Percentiles rank a stretch among this genome's conserved stretches.
phyloP scores from a whole-genome alignment of 2,113 vertebrate species.

The Eulacestoma nigropectus region DNA sequence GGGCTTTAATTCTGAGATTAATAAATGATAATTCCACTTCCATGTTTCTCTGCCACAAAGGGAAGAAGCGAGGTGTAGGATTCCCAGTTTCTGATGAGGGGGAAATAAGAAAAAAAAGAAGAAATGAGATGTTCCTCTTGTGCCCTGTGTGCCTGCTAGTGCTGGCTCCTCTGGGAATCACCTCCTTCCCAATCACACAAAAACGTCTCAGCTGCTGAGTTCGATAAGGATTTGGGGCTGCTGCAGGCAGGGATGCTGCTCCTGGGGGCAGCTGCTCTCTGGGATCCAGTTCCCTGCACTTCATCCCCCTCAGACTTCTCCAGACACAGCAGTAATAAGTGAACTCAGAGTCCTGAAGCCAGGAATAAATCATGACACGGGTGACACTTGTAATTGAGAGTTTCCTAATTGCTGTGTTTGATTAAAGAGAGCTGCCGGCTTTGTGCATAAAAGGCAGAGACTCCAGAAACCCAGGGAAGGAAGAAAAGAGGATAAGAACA shows the following conservation, averaged over 20 bases:
- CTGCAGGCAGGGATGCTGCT: neutral
- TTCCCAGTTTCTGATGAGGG: too few species aligned
- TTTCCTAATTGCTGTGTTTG: neutral
- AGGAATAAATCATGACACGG: neutral
- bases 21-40: neutral
- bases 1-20: neutral
- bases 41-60: neutral
- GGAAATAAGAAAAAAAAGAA: neutral
- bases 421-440: neutral
- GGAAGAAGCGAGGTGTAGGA: neutral
- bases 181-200: neutral
- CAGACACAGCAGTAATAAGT: neutral
- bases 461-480: neutral
- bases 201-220: neutral
- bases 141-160: neutral
- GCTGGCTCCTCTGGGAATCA: neutral
- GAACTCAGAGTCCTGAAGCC: neutral
- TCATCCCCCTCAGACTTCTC: neutral
- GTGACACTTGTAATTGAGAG: conserved; percentile 5
- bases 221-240: rapidly evolving
- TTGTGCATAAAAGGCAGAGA: neutral
- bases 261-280: neutral
- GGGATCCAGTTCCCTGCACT: neutral
- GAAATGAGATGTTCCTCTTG: neutral
- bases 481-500: neutral